A percentile compares a stretch with the other conserved stretches of the same genome.
phyloP scores from a whole-genome alignment of 2,797 vertebrate genomes.

The Alosa sapidissima region DNA sequence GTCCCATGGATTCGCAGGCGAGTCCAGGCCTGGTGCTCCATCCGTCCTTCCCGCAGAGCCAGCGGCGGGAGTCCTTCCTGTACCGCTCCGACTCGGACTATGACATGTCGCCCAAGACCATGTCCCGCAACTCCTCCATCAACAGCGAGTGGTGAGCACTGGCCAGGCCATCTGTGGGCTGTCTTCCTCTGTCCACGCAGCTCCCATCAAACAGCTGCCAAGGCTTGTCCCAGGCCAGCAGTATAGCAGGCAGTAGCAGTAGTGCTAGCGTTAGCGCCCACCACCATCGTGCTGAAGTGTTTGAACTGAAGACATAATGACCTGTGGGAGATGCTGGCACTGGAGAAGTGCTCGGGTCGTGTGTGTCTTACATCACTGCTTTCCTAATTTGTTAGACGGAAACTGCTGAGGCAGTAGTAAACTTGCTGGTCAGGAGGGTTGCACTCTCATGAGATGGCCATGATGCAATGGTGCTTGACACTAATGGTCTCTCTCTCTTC shows the following conservation, averaged over 20 bases:
- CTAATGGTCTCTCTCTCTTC: conserved; percentile 6
- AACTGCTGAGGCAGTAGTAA: neutral
- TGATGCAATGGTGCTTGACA: conserved; percentile 24
- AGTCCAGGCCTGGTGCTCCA: conserved; percentile 83
- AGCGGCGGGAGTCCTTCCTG: conserved; percentile 87
- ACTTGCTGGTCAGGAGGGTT: neutral
- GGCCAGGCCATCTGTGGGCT: neutral
- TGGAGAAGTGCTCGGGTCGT: neutral
- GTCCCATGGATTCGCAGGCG: conserved; percentile 80
- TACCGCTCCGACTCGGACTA: conserved; percentile 91
- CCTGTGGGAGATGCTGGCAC: neutral
- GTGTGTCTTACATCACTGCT: neutral
- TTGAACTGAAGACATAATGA: conserved; percentile 8
- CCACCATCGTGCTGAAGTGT: neutral
- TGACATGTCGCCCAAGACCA: conserved; percentile 90
- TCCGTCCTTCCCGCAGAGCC: conserved; percentile 75
- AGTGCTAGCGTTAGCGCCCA: too few relatives aligned
- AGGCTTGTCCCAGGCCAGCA: neutral
- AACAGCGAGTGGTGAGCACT: conserved; percentile 88
- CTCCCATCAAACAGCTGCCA: neutral
- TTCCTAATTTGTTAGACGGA: neutral
- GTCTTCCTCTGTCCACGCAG: neutral
- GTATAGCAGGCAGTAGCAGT: too few relatives aligned
- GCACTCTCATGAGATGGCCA: neutral
- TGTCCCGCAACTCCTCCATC: conserved; percentile 92